Evolutionary conservation across 2,113 vertebrate species (phyloP), one percentile per base, ranked within the genome.

Genomic region (Antechinus flavipes): DNA sequence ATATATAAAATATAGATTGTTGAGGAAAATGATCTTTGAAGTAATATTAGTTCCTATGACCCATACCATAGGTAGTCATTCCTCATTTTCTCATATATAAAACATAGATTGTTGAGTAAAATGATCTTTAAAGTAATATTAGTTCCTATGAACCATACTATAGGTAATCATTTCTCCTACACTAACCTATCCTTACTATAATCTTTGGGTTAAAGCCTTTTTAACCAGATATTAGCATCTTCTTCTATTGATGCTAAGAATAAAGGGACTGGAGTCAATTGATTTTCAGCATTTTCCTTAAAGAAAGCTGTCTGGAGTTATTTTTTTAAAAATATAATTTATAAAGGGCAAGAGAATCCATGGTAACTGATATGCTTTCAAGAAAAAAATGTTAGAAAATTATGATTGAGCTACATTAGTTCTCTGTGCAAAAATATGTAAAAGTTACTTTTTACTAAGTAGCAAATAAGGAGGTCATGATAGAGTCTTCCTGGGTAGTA

Each of bases 251-350:
- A 22, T 22, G 16, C 35, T 84, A 84, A 84, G 42, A 84, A 42
- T 84, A 84, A 84, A 84, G 68, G 16, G 35, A 84, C 6, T 42
- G n/a, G 19, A 16, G 16, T 42, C 42, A 42, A 42, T n/a, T 8
- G 50, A 61, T 89, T 91, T 90, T 76, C 58, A 92, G 49, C 90
- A 93, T 95, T 95, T 90, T 76, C 8, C 14, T 53, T 93, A 94
- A 24, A 84, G 58, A 90, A 93, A 92, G 47, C 0, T 68, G 91
- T 30, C 54, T 91, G 30, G 49, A 52, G 9, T 76, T 93, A 22
- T 22, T 35, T 68, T 30, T 68, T 84, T 42, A 42, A 42, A 52
- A 52, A 52, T 84, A n/a, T 84, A 84, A n/a, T n/a, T 84, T 42
- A 84, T 42, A 84, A 84, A 84, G 68, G 61, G 68, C 68, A 84